Evolutionary conservation across 2,888 invertebrate species (phyloP).

Genomic region (Pecten maximus): DNA sequence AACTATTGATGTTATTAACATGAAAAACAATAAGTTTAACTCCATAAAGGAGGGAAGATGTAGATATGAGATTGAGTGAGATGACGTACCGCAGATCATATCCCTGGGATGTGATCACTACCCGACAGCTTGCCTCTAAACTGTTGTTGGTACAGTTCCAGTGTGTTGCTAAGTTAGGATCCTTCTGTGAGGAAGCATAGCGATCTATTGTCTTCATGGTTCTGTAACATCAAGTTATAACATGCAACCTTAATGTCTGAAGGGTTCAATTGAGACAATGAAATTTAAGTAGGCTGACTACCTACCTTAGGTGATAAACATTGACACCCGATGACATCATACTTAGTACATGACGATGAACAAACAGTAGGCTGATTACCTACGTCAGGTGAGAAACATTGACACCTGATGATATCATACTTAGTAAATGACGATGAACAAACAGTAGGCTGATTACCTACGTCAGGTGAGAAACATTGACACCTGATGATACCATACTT

Average conservation of each 20-base stretch:
- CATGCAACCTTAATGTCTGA: background rate
- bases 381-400: no score
- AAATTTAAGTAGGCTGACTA: background rate
- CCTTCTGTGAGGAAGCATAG: conserved; percentile 95
- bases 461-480: background rate
- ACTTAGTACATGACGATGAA: no score
- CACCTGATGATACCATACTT: background rate
- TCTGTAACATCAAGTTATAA: conserved; percentile 62
- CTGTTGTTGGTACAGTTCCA: conserved; percentile 98
- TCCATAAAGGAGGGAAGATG: no score
- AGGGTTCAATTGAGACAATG: no score
- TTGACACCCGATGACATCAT: no score
- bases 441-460: background rate
- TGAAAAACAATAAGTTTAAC: no score
- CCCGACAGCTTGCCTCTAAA: conserved; percentile 96
- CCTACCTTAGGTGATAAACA: background rate
- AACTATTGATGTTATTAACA: no score
- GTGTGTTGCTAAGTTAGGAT: conserved; percentile 96
- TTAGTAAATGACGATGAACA: no score
- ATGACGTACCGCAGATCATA: conserved; percentile 82
- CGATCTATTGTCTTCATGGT: conserved; percentile 97
- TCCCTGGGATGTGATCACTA: conserved; percentile 88
- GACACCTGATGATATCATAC: no score
- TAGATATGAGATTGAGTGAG: background rate
- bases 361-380: no score